phyloP scores from a whole-genome alignment of 2,797 vertebrate species.

The Silurus aristotelis region DNA sequence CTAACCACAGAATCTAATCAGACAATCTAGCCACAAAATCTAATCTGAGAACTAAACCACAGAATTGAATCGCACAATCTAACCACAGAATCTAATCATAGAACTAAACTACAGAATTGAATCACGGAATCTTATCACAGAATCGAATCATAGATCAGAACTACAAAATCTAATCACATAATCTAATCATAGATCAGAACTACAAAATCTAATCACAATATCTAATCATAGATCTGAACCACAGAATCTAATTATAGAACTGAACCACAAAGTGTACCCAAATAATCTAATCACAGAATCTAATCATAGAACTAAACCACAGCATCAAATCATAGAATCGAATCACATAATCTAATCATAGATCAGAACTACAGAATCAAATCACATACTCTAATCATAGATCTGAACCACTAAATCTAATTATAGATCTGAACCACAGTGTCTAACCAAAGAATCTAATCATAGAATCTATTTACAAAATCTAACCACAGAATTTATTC shows the following conservation, averaged over 20 bases:
- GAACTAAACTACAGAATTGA: background rate
- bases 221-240: background rate
- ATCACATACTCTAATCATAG: background rate
- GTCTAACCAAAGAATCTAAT: background rate
- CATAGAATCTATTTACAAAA: background rate
- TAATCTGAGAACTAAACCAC: no score
- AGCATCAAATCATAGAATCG: accelerated
- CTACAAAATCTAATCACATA: background rate
- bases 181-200: background rate
- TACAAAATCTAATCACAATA: background rate
- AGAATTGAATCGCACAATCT: background rate
- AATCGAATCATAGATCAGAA: no score
- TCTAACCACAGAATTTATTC: background rate
- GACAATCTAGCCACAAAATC: no score
- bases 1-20: no score
- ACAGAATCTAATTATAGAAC: background rate
- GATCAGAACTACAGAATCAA: background rate
- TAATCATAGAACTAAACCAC: background rate
- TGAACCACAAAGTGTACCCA: background rate
- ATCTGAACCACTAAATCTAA: background rate
- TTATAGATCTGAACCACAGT: background rate
- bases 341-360: background rate
- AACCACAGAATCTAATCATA: background rate
- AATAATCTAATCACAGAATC: background rate
- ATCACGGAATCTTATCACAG: background rate